Base-by-base conservation (phyloP, 2,797 vertebrate genomes). In the Austrolebias charrua region DNA sequence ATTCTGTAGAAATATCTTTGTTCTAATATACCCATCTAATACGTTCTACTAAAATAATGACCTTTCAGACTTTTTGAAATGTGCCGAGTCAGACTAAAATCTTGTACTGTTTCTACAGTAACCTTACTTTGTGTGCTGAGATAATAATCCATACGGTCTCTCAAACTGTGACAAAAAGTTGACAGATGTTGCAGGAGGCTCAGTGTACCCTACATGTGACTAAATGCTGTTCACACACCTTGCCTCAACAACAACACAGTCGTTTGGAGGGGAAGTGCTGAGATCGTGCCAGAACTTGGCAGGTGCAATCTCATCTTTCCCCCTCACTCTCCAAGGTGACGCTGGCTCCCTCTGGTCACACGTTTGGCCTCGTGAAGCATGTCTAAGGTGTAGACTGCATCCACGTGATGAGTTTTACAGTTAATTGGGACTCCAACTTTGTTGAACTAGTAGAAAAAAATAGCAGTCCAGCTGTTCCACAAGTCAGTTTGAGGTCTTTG, bases 401-500 rank as follows among this genome's bases (percentile, higher is more conserved):
- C 28, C 50, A 15, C 9, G 6, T 7, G 20, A 4, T 45, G 18
- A 13, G 2, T 63, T 57, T 57, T 0, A 38, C 38, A 50, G 38
- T 29, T 19, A 33, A 31, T 49, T 5, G 2, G 16, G 2, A 35
- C 43, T 40, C 13, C 4, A 44, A 13, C 43, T 58, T 15, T 51
- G 40, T 18, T 33, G n/a, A 35, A 67, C 50, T 60, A 15, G n/a
- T n/a, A 38, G 19, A 10, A 2, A 60, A n/a, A 3, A 12, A 24
- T 8, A 40, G 16, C 50, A 11, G 48, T 61, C 4, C 14, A 19
- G 18, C 49, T 65, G 40, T 24, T 24, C 43, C 12, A 29, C 35
- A 10, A 65, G 69, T 65, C 60, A 50, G 29, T 63, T 60, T 53
- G 73, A 78, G 64, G 70, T 69, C 62, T 43, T n/a, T 7, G 44